These are phyloP conservation scores for Petrolisthes cinctipes DNA, from an alignment of 2,888 invertebrate genomes.

Conservation along the genomic window DNA sequence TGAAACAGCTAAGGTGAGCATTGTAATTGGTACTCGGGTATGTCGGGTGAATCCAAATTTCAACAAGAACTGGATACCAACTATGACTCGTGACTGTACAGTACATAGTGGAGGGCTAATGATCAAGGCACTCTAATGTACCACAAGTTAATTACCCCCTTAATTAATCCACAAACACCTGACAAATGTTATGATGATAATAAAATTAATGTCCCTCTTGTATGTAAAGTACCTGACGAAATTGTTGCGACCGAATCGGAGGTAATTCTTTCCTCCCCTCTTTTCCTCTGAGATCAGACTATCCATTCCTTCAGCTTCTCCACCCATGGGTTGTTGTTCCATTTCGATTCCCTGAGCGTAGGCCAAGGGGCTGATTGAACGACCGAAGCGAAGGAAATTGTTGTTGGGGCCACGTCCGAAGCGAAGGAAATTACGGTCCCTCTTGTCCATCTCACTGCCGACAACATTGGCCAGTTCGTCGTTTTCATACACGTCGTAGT, in stretches of 20 bases:
- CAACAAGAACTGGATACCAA: too few species aligned
- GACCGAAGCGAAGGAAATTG: conserved; percentile 47
- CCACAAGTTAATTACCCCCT: not conserved
- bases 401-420: conserved; percentile 43
- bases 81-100: not conserved
- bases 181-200: too few species aligned
- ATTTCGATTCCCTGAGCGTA: conserved; percentile 15
- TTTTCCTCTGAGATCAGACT: conserved; percentile 23
- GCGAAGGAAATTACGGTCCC: conserved; percentile 50
- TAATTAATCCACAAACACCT: not conserved
- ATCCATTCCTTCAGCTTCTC: not conserved
- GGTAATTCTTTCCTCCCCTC: conserved; percentile 37
- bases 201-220: too few species aligned
- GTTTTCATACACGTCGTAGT: conserved; percentile 3
- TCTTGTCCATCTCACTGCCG: conserved; percentile 26
- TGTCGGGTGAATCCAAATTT: not conserved
- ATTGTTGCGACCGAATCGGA: conserved; percentile 25
- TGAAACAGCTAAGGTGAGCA: not conserved
- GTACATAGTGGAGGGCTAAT: not conserved
- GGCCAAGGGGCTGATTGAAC: conserved; percentile 28
- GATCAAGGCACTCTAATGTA: too few species aligned
- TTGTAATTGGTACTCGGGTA: not conserved
- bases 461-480: not conserved
- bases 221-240: not conserved
- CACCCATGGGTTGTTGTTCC: not conserved